Conservation (phyloP, 2,113 vertebrate species). For the Odontophorus gujanensis region DNA sequence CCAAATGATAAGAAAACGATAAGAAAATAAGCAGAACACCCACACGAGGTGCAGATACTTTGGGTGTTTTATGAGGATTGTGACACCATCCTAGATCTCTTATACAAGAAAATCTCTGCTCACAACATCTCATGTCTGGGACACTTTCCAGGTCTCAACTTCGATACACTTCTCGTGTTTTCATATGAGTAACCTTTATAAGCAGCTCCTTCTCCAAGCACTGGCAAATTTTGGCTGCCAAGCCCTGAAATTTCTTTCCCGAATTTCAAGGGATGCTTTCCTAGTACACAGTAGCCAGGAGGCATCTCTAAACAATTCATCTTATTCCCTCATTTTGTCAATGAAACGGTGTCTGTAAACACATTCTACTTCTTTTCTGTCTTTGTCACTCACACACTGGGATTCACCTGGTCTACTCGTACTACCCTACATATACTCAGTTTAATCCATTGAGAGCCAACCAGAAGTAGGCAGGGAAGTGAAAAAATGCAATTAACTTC, state of each 20-base stretch:
- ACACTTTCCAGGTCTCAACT: background rate
- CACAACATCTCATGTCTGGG: background rate
- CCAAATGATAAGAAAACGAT: slow-evolving; percentile 42
- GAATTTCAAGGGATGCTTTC: background rate
- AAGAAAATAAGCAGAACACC: slow-evolving; percentile 25
- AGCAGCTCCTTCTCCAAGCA: background rate
- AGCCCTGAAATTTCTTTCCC: background rate
- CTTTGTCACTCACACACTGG: background rate
- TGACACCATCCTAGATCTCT: background rate
- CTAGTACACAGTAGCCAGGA: background rate
- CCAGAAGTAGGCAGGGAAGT: background rate
- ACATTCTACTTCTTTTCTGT: background rate
- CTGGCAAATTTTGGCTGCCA: background rate
- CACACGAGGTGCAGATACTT: background rate
- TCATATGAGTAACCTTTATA: background rate
- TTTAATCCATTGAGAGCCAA: background rate
- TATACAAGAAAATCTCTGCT: background rate
- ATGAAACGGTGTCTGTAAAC: background rate
- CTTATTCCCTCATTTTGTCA: background rate
- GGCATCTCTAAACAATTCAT: background rate
- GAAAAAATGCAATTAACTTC: background rate
- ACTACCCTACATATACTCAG: accelerated
- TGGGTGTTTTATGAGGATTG: slow-evolving; percentile 8
- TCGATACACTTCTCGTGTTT: background rate
- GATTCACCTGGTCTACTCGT: background rate